phyloP scores from a whole-genome alignment of 2,888 invertebrate genomes.

The Entomobrya multifasciata region DNA sequence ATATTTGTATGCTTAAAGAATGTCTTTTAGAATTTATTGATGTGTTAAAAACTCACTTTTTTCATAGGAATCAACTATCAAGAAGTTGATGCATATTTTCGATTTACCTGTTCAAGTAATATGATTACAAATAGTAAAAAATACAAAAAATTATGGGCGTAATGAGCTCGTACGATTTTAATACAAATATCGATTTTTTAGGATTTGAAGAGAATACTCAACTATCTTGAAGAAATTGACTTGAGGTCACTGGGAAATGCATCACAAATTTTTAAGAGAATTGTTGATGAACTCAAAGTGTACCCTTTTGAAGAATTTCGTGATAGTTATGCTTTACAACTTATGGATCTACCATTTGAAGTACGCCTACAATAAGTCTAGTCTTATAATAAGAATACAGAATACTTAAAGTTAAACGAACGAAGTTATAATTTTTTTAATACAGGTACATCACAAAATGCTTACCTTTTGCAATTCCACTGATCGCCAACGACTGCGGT shows the following conservation, averaged over 20 bases:
- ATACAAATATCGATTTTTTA: background rate
- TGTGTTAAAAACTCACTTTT: too few relatives aligned
- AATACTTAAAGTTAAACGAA: too few relatives aligned
- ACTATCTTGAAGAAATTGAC: conserved; percentile 6
- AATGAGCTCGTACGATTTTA: too few relatives aligned
- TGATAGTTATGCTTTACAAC: background rate
- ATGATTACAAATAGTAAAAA: too few relatives aligned
- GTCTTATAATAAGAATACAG: too few relatives aligned
- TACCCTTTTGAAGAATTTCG: conserved; percentile 12
- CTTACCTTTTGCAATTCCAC: conserved; percentile 9
- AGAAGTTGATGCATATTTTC: background rate
- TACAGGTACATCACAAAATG: conserved; percentile 40
- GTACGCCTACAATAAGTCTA: too few relatives aligned
- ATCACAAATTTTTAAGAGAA: conserved; percentile 1
- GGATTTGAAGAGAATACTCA: conserved; percentile 51
- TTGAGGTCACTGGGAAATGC: background rate
- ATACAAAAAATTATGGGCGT: too few relatives aligned
- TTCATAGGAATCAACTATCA: too few relatives aligned
- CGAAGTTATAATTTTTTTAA: background rate
- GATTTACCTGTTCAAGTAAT: conserved; percentile 35
- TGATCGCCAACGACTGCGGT: conserved; percentile 37
- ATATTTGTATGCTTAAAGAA: too few relatives aligned
- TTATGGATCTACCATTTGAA: conserved; percentile 62
- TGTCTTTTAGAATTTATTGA: too few relatives aligned
- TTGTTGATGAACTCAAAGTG: conserved; percentile 4